These are phyloP conservation scores for Volucella zonaria DNA, from an alignment of 2,888 invertebrate genomes.

Conservation along the genomic window DNA sequence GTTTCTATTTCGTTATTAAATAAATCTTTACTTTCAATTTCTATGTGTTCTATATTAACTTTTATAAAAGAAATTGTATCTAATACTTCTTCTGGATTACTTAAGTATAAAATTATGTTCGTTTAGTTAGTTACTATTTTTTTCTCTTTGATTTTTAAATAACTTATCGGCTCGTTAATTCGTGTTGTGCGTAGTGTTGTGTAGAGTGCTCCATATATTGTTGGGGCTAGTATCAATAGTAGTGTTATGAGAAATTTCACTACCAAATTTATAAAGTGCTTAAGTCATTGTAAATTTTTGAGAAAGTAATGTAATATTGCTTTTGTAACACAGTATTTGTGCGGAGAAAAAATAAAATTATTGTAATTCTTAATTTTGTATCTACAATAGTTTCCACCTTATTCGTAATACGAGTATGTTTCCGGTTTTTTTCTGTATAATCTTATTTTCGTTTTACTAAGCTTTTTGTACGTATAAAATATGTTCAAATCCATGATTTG, in stretches of 20 bases:
- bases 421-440: no score
- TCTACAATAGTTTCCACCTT: no score
- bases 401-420: no score
- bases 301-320: no score
- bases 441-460: no score
- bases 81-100: conserved; percentile 56
- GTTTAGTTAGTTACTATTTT: conserved; percentile 40
- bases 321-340: no score
- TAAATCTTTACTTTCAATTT: conserved; percentile 39
- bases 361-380: conserved; percentile 57
- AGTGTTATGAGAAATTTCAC: conserved; percentile 43
- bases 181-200: no score
- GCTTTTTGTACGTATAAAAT: no score
- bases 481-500: no score
- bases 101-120: conserved; percentile 50
- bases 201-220: conserved; percentile 38
- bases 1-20: conserved; percentile 43
- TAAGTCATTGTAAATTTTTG: conserved; percentile 58
- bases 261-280: conserved; percentile 58
- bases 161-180: conserved; percentile 47
- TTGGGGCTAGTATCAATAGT: conserved; percentile 20
- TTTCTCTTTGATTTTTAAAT: conserved; percentile 47
- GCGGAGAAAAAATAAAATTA: no score
- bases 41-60: conserved; percentile 45
- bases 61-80: conserved; percentile 33